Conservation (phyloP, 2,888 invertebrate genomes). For the Phengaris alcon region DNA sequence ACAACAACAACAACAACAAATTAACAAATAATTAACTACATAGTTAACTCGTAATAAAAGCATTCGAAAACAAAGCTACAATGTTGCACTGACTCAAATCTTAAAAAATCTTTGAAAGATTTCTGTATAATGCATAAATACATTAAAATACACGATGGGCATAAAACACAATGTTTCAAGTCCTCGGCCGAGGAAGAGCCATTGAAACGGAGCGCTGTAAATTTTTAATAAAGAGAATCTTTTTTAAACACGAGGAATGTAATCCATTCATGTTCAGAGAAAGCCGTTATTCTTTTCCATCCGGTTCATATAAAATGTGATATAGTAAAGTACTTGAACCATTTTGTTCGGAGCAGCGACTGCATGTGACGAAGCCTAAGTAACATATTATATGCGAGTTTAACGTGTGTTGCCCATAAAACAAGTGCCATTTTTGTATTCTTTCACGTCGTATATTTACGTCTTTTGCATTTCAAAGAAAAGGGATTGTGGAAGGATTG, state of each 20-base stretch:
- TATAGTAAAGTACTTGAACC: conserved; percentile 30
- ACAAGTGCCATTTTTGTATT: conserved; percentile 24
- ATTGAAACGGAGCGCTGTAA: conserved; percentile 21
- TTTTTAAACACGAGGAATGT: conserved; percentile 17
- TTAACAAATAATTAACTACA: too few relatives aligned
- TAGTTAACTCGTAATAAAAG: background rate
- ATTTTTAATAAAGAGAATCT: conserved; percentile 22
- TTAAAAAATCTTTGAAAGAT: conserved; percentile 12
- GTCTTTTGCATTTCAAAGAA: conserved; percentile 1
- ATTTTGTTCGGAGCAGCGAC: conserved; percentile 29
- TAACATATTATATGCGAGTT: conserved; percentile 29
- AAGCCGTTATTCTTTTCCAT: conserved; percentile 24
- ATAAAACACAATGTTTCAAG: conserved; percentile 15
- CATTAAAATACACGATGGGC: conserved; percentile 4
- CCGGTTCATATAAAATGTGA: conserved; percentile 28
- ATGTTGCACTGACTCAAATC: conserved; percentile 6
- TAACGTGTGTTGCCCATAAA: conserved; percentile 27
- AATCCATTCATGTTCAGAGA: conserved; percentile 23
- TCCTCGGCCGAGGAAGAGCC: background rate
- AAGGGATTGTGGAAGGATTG: background rate
- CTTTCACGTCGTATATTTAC: conserved; percentile 4
- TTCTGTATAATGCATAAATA: conserved; percentile 17
- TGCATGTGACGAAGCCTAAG: conserved; percentile 30
- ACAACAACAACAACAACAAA: too few relatives aligned
- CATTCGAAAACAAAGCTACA: background rate